Base-by-base conservation (phyloP, 2,888 invertebrate genomes). In the Neria commutata region DNA sequence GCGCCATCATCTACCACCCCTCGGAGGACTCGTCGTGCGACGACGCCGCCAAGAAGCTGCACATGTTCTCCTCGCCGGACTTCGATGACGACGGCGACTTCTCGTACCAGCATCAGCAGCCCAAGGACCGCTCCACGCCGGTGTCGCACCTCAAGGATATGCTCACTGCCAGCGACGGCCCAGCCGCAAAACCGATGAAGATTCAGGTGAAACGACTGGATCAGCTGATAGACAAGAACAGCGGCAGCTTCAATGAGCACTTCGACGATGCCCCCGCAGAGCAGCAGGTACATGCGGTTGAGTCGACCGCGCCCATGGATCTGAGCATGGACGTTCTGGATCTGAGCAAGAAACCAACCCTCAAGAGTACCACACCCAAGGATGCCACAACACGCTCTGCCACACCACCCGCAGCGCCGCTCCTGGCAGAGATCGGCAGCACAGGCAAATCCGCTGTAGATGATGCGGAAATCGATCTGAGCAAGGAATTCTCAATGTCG, bases 1-100 rank as follows among this genome's bases (percentile, higher is more conserved):
- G 89, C 65, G 88, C 92, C 5, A 92, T 96, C 54, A 92, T 93
- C 62, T 92, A 93, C 72, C 92, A 93, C 76, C 92, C 92, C 0
- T 91, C 90, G 1, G 92, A 92, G 82, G 92, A 93, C 74, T 90
- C 91, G 0, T 90, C 90, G 50, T 90, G 90, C 70, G 91, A 91
- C 65, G 90, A 91, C 78, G 76, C 84, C 24, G 67, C 84, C 0
- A 86, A 86, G 65, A 83, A 87, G 67, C 83, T 86, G 10, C 81
- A 85, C 10, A 80, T 85, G 42, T 86, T 85, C 72, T 84, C 84
- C 45, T 84, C 85, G 1, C 84, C 85, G 24, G 86, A 86, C 62
- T 72, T 73, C 40, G 85, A 63, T 61, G 23, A 69, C 66, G 25
- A 55, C 11, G 3, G 33, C 11, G 54, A 42, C n/a, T 57, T 64